Percentiles rank a stretch among this genome's conserved stretches.
Evolutionary conservation across 2,113 vertebrate species (phyloP).

Genomic region (Telmatochromis sp.): DNA sequence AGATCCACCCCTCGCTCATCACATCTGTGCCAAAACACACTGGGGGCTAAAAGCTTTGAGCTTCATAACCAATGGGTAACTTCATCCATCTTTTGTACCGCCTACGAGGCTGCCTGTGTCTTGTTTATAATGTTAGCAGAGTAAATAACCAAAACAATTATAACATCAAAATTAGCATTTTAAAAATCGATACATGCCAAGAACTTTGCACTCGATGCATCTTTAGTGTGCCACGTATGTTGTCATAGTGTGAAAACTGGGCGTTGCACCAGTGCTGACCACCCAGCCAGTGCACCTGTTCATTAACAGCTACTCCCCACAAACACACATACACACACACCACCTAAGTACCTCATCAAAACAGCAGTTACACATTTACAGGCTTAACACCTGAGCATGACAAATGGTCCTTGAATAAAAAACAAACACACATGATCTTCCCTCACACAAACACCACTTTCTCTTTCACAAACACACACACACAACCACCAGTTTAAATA

Average conservation of each 20-base stretch:
- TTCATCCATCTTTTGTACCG: not conserved
- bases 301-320: not conserved
- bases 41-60: not conserved
- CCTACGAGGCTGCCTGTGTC: not conserved
- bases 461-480: not conserved
- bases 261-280: conserved; percentile 4
- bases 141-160: not conserved
- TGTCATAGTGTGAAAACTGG: not conserved
- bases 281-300: conserved; percentile 45
- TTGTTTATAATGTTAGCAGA: not conserved
- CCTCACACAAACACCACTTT: not conserved
- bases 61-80: not conserved
- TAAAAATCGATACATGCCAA: not conserved
- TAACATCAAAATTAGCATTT: not conserved
- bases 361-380: not conserved
- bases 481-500: not conserved
- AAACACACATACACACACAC: not conserved
- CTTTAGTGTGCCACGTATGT: not conserved
- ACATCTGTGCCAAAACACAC: not conserved
- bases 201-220: not conserved
- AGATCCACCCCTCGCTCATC: not conserved
- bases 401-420: not conserved
- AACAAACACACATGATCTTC: not conserved
- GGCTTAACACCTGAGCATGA: not conserved
- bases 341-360: not conserved